Base-by-base conservation (phyloP, 2,888 invertebrate species). In the Dasysyrphus tricinctus region DNA sequence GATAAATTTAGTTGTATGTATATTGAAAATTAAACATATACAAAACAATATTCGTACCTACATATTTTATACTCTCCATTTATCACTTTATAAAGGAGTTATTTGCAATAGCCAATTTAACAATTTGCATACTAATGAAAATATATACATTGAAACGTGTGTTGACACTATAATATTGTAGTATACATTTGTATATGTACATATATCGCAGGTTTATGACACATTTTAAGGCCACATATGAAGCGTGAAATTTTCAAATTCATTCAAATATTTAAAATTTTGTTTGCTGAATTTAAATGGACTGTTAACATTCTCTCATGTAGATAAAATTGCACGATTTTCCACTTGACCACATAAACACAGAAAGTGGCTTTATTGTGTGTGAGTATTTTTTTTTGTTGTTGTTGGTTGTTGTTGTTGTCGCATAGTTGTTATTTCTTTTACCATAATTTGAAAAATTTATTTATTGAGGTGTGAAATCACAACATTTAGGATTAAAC, bases 381-480 rank as follows among this genome's bases (percentile, higher is more conserved):
- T 32, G 16, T 51, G 9, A n/a, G 3, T 12, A 24, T 19, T 19
- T 24, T 49, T 32, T n/a, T 8, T 14, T 24, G 24, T 1, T 54
- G 8, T 39, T n/a, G 1, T 37, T 2, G 3, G 3, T 49, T 34
- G 51, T 19, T 74, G 11, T 49, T 19, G 19, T 44, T 32, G 39
- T 47, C 51, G 12, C 14, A 8, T 42, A 29, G 49, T 44, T 16
- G 14, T 16, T 19, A 47, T 44, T 69, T 19, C 19, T 59, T 42
- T 56, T 34, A 47, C 57, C 57, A 73, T 49, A 47, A 61, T 78
- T 69, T 34, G 51, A 76, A 72, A 57, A 44, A 57, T 72, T n/a
- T 84, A 84, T 84, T 84, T 84, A 80, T 80, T 80, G 84, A 80
- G 75, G 65, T 76, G 72, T 72, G 70, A 80, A 84, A 84, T 84